phyloP scores from a whole-genome alignment of 2,888 invertebrate genomes.

The Lycocerus yunnanus region DNA sequence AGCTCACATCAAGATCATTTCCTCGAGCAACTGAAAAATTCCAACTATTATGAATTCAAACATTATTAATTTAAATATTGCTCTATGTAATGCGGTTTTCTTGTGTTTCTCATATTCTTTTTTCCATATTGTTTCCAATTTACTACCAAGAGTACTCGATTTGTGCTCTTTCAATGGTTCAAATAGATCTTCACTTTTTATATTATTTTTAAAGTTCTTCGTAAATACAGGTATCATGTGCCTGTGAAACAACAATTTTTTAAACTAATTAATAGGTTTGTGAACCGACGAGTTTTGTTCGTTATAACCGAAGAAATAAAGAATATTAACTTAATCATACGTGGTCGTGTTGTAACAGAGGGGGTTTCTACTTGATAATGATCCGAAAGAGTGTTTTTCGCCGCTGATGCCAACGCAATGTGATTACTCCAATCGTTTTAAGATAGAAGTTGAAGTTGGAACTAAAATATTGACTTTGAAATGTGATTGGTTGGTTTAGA shows the following conservation, averaged over 20 bases:
- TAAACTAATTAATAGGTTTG: no score
- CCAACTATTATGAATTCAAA: constrained; percentile 43
- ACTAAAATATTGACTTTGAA: no score
- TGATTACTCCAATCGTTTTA: no score
- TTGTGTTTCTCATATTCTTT: constrained; percentile 48
- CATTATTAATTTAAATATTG: constrained; percentile 46
- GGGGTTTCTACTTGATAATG: no score
- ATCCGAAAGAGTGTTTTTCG: no score
- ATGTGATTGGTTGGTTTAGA: no score
- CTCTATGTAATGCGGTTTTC: constrained; percentile 47
- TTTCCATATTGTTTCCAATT: constrained; percentile 62
- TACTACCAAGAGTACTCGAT: constrained; percentile 68
- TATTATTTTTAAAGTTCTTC: constrained; percentile 12
- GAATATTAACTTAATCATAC: no score
- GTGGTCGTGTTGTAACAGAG: no score
- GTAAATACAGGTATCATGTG: constrained; percentile 21
- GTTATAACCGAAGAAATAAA: no score
- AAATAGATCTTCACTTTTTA: constrained; percentile 71
- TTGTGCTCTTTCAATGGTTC: constrained; percentile 69
- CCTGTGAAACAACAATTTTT: constrained; percentile 3
- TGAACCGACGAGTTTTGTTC: no score
- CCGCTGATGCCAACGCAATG: no score
- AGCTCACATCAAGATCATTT: constrained; percentile 51
- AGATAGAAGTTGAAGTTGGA: no score
- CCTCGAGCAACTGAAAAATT: constrained; percentile 46